Evolutionary conservation across 2,888 invertebrate species (phyloP).

Genomic region (Drosophila vallismaia): DNA sequence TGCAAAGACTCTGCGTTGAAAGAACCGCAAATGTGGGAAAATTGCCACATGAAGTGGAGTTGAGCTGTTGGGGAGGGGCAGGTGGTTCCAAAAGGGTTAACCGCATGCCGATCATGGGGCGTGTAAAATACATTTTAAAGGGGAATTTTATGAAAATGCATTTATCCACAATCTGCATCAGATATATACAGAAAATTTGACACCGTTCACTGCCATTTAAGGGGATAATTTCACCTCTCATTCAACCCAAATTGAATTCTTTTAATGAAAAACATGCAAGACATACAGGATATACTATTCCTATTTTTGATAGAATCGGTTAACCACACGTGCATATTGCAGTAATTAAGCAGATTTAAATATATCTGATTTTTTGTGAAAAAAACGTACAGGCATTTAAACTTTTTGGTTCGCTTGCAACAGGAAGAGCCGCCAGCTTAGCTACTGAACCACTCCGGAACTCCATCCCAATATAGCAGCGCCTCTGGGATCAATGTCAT

Average conservation of each 20-base stretch:
- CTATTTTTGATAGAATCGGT: neutral
- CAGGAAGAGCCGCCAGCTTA: slow-evolving; percentile 51
- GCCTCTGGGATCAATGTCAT: slow-evolving; percentile 48
- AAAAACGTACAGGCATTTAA: slow-evolving; percentile 72
- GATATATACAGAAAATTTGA: slow-evolving; percentile 63
- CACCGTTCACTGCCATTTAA: slow-evolving; percentile 21
- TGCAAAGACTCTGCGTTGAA: slow-evolving; percentile 52
- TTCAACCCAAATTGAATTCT: slow-evolving; percentile 7
- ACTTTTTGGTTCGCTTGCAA: slow-evolving; percentile 44
- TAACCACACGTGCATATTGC: slow-evolving; percentile 27
- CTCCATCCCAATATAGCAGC: neutral
- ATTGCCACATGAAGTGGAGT: slow-evolving; percentile 38
- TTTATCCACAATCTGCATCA: slow-evolving; percentile 68
- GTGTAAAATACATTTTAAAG: slow-evolving; percentile 71
- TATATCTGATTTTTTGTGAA: slow-evolving; percentile 70
- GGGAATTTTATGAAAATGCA: slow-evolving; percentile 69
- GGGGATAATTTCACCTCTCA: slow-evolving; percentile 1
- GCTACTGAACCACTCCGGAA: slow-evolving; percentile 36
- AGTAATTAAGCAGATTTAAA: slow-evolving; percentile 70
- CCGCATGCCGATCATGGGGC: slow-evolving; percentile 57
- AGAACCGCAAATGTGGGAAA: slow-evolving; percentile 40
- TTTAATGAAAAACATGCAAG: too few species aligned
- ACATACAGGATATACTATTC: too few species aligned
- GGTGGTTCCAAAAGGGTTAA: slow-evolving; percentile 38
- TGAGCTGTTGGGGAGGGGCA: slow-evolving; percentile 17